phyloP scores from a whole-genome alignment of 2,888 invertebrate species.

The Incurvaria masculella region DNA sequence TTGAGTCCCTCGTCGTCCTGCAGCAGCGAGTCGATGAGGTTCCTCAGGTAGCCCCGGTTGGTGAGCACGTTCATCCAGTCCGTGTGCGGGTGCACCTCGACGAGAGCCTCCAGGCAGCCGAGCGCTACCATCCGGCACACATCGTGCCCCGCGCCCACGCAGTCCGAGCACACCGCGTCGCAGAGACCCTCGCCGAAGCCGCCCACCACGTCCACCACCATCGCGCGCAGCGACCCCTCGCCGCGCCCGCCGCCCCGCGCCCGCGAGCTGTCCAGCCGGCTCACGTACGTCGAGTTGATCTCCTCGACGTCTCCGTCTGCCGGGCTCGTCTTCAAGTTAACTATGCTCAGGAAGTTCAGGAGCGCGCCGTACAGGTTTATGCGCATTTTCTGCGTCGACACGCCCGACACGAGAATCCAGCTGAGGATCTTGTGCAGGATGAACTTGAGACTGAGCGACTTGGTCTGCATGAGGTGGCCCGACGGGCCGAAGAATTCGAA shows the following conservation, averaged over 20 bases:
- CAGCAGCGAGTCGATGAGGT: conserved; percentile 75
- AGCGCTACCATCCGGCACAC: conserved; percentile 87
- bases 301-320: conserved; percentile 36
- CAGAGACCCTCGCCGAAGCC: conserved; percentile 79
- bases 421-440: conserved; percentile 74
- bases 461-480: conserved; percentile 54
- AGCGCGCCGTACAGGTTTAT: conserved; percentile 85
- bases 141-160: conserved; percentile 78
- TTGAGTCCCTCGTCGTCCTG: conserved; percentile 70
- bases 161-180: conserved; percentile 80
- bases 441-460: conserved; percentile 64
- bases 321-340: conserved; percentile 50
- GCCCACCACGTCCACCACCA: conserved; percentile 53
- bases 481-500: conserved; percentile 49
- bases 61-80: conserved; percentile 45
- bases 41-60: conserved; percentile 69
- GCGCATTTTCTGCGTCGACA: conserved; percentile 77
- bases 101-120: conserved; percentile 74
- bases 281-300: conserved; percentile 55
- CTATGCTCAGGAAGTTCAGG: conserved; percentile 75
- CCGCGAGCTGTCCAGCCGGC: conserved; percentile 62
- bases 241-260: conserved; percentile 30
- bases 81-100: conserved; percentile 70
- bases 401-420: conserved; percentile 80
- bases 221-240: conserved; percentile 32